A percentile compares a stretch with the other conserved stretches of the same genome.
Evolutionary conservation across 1,140 invertebrate genomes (phyloP).

Genomic region (Apis cerana): DNA sequence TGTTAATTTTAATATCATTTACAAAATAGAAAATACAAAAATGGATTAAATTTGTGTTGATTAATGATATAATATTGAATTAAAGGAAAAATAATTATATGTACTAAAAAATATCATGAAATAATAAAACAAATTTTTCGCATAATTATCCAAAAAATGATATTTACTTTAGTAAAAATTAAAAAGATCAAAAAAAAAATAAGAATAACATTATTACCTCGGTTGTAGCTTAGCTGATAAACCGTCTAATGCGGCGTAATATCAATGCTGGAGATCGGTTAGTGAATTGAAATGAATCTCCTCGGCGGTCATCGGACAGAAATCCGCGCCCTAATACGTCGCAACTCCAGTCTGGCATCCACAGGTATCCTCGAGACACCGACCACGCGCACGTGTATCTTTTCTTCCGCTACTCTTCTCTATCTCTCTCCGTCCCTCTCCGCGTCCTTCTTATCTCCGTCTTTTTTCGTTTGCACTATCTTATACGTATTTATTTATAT

Average conservation of each 20-base stretch:
- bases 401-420: constrained; percentile 38
- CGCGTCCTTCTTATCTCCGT: background rate
- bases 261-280: constrained; percentile 24
- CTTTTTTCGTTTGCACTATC: background rate
- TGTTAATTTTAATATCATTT: no score
- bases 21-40: no score
- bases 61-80: no score
- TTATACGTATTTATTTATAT: background rate
- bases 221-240: constrained; percentile 18
- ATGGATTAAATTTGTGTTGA: no score
- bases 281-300: constrained; percentile 4
- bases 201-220: constrained; percentile 18
- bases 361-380: constrained; percentile 44
- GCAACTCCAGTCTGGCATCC: constrained; percentile 34
- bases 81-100: no score
- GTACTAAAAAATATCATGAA: no score
- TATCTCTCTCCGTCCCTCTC: constrained; percentile 8
- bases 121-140: background rate
- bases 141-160: no score
- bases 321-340: constrained; percentile 46
- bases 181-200: background rate
- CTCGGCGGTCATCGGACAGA: constrained; percentile 40
- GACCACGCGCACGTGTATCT: constrained; percentile 49
- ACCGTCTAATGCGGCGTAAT: constrained; percentile 30
- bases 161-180: no score